Percentiles rank a stretch among this genome's conserved stretches.
Evolutionary conservation across 2,888 invertebrate genomes (phyloP).

Genomic region (Drosophila kuntzei): DNA sequence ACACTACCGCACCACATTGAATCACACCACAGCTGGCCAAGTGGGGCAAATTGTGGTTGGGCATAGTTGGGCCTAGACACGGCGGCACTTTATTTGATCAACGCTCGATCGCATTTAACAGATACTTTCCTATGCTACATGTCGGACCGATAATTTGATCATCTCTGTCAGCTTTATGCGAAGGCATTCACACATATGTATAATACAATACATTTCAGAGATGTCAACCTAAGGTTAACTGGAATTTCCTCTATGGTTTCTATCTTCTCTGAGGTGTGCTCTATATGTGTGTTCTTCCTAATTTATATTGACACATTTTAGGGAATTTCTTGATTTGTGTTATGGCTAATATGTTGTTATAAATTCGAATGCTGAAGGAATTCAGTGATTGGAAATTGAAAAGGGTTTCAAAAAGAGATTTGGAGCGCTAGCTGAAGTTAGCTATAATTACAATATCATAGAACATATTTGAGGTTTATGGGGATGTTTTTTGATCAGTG

Average conservation of each 20-base stretch:
- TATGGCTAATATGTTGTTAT: slow-evolving; percentile 5
- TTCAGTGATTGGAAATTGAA: slow-evolving; percentile 23
- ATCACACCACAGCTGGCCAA: slow-evolving; percentile 15
- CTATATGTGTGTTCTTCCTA: slow-evolving; percentile 39
- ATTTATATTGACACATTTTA: slow-evolving; percentile 58
- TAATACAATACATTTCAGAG: slow-evolving; percentile 10
- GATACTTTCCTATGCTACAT: slow-evolving; percentile 49
- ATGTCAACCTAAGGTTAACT: slow-evolving; percentile 70
- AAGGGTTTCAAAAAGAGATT: background rate
- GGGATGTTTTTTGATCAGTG: background rate
- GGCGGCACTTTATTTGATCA: slow-evolving; percentile 62
- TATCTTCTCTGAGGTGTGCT: slow-evolving; percentile 27
- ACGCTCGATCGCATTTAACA: slow-evolving; percentile 54
- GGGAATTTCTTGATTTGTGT: background rate
- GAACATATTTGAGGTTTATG: background rate
- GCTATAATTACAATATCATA: background rate
- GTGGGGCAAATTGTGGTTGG: slow-evolving; percentile 46
- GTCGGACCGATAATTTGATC: slow-evolving; percentile 74
- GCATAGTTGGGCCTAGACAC: slow-evolving; percentile 11
- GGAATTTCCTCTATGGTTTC: slow-evolving; percentile 46
- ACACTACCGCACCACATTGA: slow-evolving; percentile 51
- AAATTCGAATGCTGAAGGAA: slow-evolving; percentile 7
- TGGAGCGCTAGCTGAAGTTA: background rate
- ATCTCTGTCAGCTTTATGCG: slow-evolving; percentile 55
- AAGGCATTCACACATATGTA: slow-evolving; percentile 41